Evolutionary conservation across 2,888 invertebrate species (phyloP).

Genomic region (Apocheima hispidaria): DNA sequence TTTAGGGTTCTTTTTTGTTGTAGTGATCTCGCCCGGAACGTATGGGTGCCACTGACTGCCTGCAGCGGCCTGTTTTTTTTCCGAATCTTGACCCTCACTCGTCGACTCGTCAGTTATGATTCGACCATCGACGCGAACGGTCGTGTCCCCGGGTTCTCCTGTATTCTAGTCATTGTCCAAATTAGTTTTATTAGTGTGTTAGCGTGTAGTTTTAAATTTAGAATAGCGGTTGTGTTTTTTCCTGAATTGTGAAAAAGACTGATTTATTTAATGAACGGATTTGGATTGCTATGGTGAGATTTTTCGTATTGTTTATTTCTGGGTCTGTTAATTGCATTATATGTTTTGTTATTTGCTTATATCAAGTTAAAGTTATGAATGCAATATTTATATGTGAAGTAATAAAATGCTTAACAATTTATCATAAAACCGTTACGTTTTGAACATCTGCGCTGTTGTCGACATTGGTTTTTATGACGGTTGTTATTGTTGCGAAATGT

Average conservation of each 20-base stretch:
- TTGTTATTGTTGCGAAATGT: constrained; percentile 26
- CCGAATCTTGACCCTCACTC: constrained; percentile 75
- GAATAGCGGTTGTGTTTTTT: constrained; percentile 50
- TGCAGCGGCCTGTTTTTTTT: constrained; percentile 70
- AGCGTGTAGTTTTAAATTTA: constrained; percentile 59
- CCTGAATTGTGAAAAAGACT: constrained; percentile 59
- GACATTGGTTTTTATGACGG: constrained; percentile 31
- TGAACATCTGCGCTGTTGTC: constrained; percentile 44
- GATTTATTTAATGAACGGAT: constrained; percentile 80
- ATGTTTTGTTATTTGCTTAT: constrained; percentile 28
- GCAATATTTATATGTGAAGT: constrained; percentile 15
- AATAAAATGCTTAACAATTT: constrained; percentile 39
- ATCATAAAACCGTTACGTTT: constrained; percentile 38
- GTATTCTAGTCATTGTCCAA: constrained; percentile 85
- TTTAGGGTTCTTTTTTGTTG: constrained; percentile 85
- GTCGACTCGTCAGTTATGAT: constrained; percentile 78
- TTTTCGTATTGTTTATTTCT: constrained; percentile 26
- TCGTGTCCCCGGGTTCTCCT: constrained; percentile 71
- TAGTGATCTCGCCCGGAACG: constrained; percentile 83
- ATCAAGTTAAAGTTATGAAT: constrained; percentile 15
- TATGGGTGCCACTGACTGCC: constrained; percentile 75
- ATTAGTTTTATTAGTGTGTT: constrained; percentile 57
- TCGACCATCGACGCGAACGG: constrained; percentile 79
- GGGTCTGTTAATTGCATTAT: constrained; percentile 29
- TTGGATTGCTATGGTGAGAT: constrained; percentile 83